Evolutionary conservation across 1,140 invertebrate species (phyloP).

Genomic region (Macrobrachium rosenbergii): DNA sequence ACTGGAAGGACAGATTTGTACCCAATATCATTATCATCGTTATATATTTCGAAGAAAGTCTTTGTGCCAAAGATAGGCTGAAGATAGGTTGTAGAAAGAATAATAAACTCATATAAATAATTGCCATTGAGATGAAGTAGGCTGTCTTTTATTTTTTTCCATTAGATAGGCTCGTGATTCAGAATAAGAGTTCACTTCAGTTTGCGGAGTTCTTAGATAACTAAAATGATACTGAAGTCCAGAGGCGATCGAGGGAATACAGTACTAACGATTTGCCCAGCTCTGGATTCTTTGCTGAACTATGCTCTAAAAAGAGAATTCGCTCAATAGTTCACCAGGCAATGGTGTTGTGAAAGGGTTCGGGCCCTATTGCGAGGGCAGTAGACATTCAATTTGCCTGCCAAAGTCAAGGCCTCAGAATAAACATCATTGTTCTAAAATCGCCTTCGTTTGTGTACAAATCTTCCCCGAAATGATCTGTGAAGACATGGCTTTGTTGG

Average conservation of each 20-base stretch:
- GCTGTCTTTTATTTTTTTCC: no score
- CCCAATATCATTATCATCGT: not conserved
- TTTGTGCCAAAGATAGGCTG: constrained; percentile 59
- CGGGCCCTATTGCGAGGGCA: constrained; percentile 25
- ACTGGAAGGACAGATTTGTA: constrained; percentile 6
- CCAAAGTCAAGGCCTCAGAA: no score
- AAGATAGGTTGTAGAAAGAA: constrained; percentile 37
- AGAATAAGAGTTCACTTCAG: no score
- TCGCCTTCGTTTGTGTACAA: constrained; percentile 63
- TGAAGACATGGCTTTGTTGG: constrained; percentile 62
- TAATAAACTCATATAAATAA: constrained; percentile 7
- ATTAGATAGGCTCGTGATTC: no score
- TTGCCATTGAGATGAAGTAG: not conserved
- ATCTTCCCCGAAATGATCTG: constrained; percentile 59
- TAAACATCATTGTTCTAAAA: constrained; percentile 21
- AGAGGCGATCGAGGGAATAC: no score
- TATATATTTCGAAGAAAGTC: constrained; percentile 19
- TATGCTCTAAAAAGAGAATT: constrained; percentile 28
- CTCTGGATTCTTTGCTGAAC: not conserved
- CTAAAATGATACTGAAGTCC: no score
- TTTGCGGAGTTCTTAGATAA: no score
- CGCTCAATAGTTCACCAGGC: constrained; percentile 55
- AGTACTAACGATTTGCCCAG: no score
- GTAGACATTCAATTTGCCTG: no score
- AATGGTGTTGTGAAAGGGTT: constrained; percentile 28